Evolutionary conservation across 2,888 invertebrate genomes (phyloP).

Genomic region (Tachina grossa): DNA sequence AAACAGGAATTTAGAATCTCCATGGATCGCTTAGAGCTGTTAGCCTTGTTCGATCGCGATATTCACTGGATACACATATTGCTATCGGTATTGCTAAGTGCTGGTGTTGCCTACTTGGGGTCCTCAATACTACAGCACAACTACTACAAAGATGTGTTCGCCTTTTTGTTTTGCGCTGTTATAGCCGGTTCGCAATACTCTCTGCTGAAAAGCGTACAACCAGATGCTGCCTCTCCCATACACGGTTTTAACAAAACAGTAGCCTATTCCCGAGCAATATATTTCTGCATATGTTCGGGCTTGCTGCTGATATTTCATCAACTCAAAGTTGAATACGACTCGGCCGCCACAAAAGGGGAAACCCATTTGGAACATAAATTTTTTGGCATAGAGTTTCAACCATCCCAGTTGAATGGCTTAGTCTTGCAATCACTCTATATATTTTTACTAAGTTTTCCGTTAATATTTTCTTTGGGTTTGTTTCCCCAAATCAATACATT

Average conservation of each 20-base stretch:
- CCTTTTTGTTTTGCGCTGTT: slow-evolving; percentile 98
- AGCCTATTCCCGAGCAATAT: slow-evolving; percentile 96
- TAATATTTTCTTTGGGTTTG: slow-evolving; percentile 96
- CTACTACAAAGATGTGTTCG: slow-evolving; percentile 95
- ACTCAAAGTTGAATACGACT: slow-evolving; percentile 75
- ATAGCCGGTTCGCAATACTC: slow-evolving; percentile 99
- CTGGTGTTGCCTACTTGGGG: slow-evolving; percentile 93
- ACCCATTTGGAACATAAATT: slow-evolving; percentile 71
- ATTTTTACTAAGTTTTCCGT: slow-evolving; percentile 94
- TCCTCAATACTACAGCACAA: slow-evolving; percentile 91
- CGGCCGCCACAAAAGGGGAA: slow-evolving; percentile 70
- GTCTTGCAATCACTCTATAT: slow-evolving; percentile 90
- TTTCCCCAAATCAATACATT: slow-evolving; percentile 99
- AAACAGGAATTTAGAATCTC: slow-evolving; percentile 87
- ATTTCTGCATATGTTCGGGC: slow-evolving; percentile 92
- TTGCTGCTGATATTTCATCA: slow-evolving; percentile 83
- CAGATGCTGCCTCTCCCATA: slow-evolving; percentile 98
- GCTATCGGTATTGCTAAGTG: slow-evolving; percentile 91
- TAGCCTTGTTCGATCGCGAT: slow-evolving; percentile 97
- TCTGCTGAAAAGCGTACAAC: slow-evolving; percentile 97
- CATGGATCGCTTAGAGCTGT: slow-evolving; percentile 95
- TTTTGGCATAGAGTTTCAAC: slow-evolving; percentile 82
- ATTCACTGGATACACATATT: slow-evolving; percentile 89
- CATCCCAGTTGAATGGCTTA: slow-evolving; percentile 86
- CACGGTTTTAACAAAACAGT: slow-evolving; percentile 98